Conservation (phyloP, 1,140 invertebrate genomes). For the Nymphalis io region DNA sequence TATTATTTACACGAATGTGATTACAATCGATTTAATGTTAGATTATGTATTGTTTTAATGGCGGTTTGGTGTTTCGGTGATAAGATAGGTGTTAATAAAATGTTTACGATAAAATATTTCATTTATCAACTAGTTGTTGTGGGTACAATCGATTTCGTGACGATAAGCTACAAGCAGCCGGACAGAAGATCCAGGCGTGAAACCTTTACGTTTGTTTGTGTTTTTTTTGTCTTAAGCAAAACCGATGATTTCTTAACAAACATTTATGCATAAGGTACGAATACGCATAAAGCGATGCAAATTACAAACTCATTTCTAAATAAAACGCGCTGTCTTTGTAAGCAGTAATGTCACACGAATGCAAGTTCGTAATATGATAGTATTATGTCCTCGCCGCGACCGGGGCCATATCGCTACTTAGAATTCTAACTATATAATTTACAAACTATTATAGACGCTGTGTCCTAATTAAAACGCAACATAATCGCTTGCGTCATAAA, state of each 20-base stretch:
- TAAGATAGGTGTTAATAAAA: neutral
- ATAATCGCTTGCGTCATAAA: conserved; percentile 10
- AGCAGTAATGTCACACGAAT: neutral
- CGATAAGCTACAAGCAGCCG: no score
- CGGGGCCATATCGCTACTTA: neutral
- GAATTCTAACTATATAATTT: neutral
- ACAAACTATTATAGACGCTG: conserved; percentile 17
- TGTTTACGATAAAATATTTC: neutral
- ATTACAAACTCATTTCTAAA: neutral
- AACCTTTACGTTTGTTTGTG: no score
- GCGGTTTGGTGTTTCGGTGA: neutral
- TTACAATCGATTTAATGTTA: neutral
- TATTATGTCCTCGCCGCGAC: neutral
- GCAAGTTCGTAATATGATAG: conserved; percentile 5
- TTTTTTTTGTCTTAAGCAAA: no score
- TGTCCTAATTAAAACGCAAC: neutral
- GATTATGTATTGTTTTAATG: neutral
- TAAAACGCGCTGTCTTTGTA: neutral
- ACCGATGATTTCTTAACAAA: no score
- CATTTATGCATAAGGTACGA: no score
- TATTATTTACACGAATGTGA: neutral
- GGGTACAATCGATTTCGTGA: neutral
- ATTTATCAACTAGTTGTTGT: neutral
- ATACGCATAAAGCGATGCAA: neutral
- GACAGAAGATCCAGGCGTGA: no score